Evolutionary conservation across 2,888 invertebrate species (phyloP), one percentile per base, ranked within the genome.

Genomic region (Lordiphosa andalusiaca): DNA sequence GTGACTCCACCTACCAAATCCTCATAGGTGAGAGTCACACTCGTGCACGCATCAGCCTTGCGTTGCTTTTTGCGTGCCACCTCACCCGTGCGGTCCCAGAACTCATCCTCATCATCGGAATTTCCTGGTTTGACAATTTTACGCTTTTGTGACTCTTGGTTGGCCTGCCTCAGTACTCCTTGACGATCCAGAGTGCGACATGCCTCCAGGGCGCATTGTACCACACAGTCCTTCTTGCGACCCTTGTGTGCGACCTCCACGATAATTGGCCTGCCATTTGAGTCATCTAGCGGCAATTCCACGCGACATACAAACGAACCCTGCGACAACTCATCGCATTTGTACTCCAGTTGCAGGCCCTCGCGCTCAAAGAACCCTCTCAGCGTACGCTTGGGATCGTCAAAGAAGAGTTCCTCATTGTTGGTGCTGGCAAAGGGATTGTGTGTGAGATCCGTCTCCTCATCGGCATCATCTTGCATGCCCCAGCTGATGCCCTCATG

Each of bases 341-440:
- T 93, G 86, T 98, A 98, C 41, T 93, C 93, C 35, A 97, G 90
- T 61, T 96, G 95, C 48, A 93, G 92, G 0, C 98, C 93, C 90
- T 99, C 98, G 53, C 98, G 91, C 88, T 99, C 99, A 89, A 96
- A 98, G 91, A 95, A 99, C 0, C 97, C 96, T 47, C 96, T 91
- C 12, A 99, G 89, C 0, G 98, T 96, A 88, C 98, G 98, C 90
- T 98, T 98, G 0, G 99, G 99, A 89, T 99, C 98, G 50, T 96
- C 94, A 36, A 97, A 90, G 88, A 97, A 98, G 13, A 98, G 89
- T 67, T 97, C 96, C 87, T 98, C 98, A 86, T 97, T 96, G 44
- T 92, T 93, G 0, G 94, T 93, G 47, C 91, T 91, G 0, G 97
- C 96, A 86, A 92, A 97, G 0, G 97, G 97, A 90, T 97, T 97